Percentiles rank a stretch among this genome's conserved stretches.
Evolutionary conservation across 2,888 invertebrate genomes (phyloP).

Genomic region (Hyppa rectilinea): DNA sequence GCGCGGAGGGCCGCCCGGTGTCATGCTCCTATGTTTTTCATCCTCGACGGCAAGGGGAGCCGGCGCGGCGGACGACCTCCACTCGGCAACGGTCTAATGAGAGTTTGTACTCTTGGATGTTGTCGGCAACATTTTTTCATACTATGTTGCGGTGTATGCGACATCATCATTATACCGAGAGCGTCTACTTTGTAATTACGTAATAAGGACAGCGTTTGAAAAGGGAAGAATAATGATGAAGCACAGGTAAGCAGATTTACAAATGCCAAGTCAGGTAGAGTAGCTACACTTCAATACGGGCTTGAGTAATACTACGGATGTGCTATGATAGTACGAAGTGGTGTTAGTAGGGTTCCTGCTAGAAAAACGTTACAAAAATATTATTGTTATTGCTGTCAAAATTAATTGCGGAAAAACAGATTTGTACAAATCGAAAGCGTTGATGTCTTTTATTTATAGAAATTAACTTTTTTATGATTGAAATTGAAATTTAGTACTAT

Average conservation of each 20-base stretch:
- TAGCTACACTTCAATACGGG: slow-evolving; percentile 5
- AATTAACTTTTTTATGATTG: slow-evolving; percentile 24
- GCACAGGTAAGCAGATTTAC: slow-evolving; percentile 51
- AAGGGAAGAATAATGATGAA: slow-evolving; percentile 53
- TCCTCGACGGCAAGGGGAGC: slow-evolving; percentile 76
- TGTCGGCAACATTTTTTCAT: slow-evolving; percentile 69
- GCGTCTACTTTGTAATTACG: slow-evolving; percentile 22
- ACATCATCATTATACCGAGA: slow-evolving; percentile 44
- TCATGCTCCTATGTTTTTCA: slow-evolving; percentile 83
- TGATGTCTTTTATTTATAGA: slow-evolving; percentile 79
- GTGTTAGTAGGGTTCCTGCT: slow-evolving; percentile 30
- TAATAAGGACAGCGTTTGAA: slow-evolving; percentile 33
- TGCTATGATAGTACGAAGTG: slow-evolving; percentile 19
- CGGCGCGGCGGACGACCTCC: slow-evolving; percentile 74
- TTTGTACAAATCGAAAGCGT: slow-evolving; percentile 66
- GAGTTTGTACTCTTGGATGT: slow-evolving; percentile 71
- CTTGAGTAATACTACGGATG: slow-evolving; percentile 14
- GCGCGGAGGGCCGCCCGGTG: slow-evolving; percentile 80
- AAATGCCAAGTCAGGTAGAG: slow-evolving; percentile 23
- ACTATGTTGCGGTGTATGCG: slow-evolving; percentile 59
- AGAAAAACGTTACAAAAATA: slow-evolving; percentile 27
- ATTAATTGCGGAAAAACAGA: slow-evolving; percentile 5
- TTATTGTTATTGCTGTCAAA: slow-evolving; percentile 36
- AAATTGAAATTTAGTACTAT: slow-evolving; percentile 21
- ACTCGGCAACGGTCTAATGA: slow-evolving; percentile 76